A percentile compares a stretch with the other conserved stretches of the same genome.
phyloP scores from a whole-genome alignment of 2,797 vertebrate species.

The Graptemys geographica region DNA sequence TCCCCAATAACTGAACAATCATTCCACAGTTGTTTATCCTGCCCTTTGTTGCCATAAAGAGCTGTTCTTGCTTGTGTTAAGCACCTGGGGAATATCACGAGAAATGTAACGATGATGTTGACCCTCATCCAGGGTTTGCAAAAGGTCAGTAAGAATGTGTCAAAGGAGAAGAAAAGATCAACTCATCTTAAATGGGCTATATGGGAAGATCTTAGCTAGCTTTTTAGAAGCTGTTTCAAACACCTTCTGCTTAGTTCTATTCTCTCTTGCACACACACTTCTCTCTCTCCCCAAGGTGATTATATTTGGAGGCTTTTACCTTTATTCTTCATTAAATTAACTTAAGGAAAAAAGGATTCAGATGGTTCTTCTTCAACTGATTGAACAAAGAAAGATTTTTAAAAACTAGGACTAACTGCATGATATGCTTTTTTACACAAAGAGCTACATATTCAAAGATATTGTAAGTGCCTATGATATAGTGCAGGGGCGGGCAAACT shows the following conservation, averaged over 20 bases:
- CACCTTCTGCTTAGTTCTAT: neutral
- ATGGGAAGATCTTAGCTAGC: neutral
- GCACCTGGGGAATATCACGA: neutral
- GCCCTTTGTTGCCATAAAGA: neutral
- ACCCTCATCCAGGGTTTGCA: neutral
- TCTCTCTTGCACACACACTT: fast-evolving
- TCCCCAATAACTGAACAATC: neutral
- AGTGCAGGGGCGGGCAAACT: too few species aligned
- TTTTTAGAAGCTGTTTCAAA: neutral
- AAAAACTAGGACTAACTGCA: neutral
- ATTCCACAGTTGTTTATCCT: neutral
- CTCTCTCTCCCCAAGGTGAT: neutral
- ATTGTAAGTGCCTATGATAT: fast-evolving
- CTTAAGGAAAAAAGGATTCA: fast-evolving
- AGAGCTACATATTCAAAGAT: neutral
- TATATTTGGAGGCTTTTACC: neutral
- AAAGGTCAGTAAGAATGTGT: neutral
- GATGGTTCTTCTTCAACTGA: neutral
- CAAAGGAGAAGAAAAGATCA: neutral
- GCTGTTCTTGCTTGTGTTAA: neutral
- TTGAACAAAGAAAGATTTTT: neutral
- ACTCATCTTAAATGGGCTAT: neutral
- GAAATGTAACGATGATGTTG: neutral
- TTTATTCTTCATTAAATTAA: constrained; percentile 14
- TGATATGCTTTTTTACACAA: neutral